Base-by-base conservation (phyloP, 2,113 vertebrate genomes). In the Oncorhynchus nerka region DNA sequence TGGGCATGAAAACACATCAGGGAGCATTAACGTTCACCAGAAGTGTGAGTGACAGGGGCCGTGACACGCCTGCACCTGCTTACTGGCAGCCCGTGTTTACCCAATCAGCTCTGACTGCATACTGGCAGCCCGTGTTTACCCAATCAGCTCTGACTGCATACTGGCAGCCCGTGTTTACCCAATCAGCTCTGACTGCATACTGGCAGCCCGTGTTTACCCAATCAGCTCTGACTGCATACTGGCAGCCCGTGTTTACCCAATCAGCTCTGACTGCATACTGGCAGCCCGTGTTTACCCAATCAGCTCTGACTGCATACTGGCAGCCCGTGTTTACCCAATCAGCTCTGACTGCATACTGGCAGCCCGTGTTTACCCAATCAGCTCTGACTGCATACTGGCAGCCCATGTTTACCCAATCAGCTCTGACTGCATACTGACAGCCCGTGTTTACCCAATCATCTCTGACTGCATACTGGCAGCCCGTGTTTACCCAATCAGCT, bases 1-100 rank as follows among this genome's bases (percentile, higher is more conserved):
- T 80, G 82, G 69, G 78, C 3, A 9, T 45, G 39, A 45, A 15
- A 68, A 71, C 68, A 5, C 64, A 83, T 88, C 83, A 39, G 73
- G 80, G 74, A 9, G 78, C 34, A 68, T 85, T 81, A 81, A 74
- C 68, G 80, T 75, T 26, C 39, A 15, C 26, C 16, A 20, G 26
- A 32, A 19, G 22, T 9, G 72, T 51, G 82, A 79, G 77, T 81
- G 34, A n/a, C 69, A 15, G 16, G 62, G 75, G 69, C 55, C 74
- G 75, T 28, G 68, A 69, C 20, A 49, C 45, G 61, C 70, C 24
- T 78, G 83, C 82, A 84, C 84, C 86, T 87, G 88, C 76, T 48
- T 66, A 26, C 74, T 71, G 81, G 70, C 75, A 28, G 76, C 84
- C 84, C 57, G 75, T 24, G 70, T 82, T 57, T 49, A 45, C 8